Evolutionary conservation across 2,113 vertebrate species (phyloP).

Genomic region (Cariama cristata): DNA sequence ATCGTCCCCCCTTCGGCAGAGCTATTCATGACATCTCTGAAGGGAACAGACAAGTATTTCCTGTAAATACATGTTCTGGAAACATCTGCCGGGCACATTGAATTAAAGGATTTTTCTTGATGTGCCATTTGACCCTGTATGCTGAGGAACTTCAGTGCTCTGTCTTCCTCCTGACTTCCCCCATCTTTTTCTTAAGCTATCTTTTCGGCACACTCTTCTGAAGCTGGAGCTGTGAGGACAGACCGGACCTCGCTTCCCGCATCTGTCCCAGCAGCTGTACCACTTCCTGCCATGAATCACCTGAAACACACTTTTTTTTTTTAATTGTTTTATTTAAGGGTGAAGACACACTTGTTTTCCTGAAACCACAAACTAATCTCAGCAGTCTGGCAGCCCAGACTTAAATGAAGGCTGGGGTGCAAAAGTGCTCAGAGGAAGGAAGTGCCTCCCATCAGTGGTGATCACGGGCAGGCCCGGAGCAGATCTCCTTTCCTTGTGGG

Average conservation of each 20-base stretch:
- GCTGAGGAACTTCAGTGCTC: background rate
- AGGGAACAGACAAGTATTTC: constrained; percentile 9
- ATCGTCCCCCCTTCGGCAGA: background rate
- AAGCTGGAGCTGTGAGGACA: background rate
- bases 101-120: constrained; percentile 45
- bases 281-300: constrained; percentile 63
- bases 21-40: background rate
- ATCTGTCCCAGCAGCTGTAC: constrained; percentile 54
- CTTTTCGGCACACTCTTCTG: background rate
- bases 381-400: constrained; percentile 14
- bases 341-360: constrained; percentile 55
- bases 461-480: background rate
- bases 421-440: background rate
- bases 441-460: background rate
- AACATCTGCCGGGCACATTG: constrained; percentile 35
- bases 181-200: background rate
- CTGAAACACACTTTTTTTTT: background rate
- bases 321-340: constrained; percentile 17
- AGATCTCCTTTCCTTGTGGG: background rate
- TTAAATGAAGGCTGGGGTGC: background rate
- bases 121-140: background rate
- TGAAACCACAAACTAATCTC: background rate
- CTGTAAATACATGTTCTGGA: constrained; percentile 21
- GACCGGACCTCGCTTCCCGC: background rate
- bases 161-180: constrained; percentile 43